These are phyloP conservation scores for Poeciliopsis turrubarensis DNA, from an alignment of 2,113 vertebrate genomes.

Conservation along the genomic window DNA sequence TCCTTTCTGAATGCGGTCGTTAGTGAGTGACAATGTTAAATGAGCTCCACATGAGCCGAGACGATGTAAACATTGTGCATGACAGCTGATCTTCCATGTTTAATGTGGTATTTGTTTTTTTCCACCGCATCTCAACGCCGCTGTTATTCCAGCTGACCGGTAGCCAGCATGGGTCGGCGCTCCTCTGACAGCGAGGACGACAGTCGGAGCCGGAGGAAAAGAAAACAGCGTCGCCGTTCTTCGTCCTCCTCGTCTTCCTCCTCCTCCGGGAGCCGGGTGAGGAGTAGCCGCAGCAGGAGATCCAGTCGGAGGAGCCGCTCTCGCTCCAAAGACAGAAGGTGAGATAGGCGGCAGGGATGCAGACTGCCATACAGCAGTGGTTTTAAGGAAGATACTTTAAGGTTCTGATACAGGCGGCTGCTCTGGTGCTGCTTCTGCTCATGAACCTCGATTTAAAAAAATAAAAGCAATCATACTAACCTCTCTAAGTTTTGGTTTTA, in stretches of 20 bases:
- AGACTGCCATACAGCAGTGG: background rate
- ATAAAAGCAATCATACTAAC: background rate
- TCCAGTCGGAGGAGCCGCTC: slow-evolving; percentile 86
- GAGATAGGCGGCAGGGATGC: slow-evolving; percentile 6
- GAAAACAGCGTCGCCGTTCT: slow-evolving; percentile 87
- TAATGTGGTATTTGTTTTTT: no score
- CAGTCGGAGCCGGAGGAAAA: slow-evolving; percentile 85
- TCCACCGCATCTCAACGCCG: background rate
- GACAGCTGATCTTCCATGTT: background rate
- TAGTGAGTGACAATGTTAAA: background rate
- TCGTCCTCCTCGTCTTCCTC: slow-evolving; percentile 89
- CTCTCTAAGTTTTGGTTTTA: background rate
- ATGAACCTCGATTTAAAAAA: background rate
- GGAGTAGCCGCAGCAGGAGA: slow-evolving; percentile 85
- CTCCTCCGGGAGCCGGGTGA: slow-evolving; percentile 86
- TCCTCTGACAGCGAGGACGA: slow-evolving; percentile 94
- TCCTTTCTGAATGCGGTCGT: background rate
- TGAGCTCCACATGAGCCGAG: background rate
- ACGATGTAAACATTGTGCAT: background rate
- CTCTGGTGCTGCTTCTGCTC: background rate
- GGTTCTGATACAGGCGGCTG: background rate
- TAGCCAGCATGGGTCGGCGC: slow-evolving; percentile 86
- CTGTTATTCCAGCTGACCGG: slow-evolving; percentile 13
- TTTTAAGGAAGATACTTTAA: no score
- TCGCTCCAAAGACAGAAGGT: slow-evolving; percentile 80